Percentiles rank a stretch among this genome's conserved stretches.
Evolutionary conservation across 2,888 invertebrate species (phyloP).

Genomic region (Ichneumoninae sp.): DNA sequence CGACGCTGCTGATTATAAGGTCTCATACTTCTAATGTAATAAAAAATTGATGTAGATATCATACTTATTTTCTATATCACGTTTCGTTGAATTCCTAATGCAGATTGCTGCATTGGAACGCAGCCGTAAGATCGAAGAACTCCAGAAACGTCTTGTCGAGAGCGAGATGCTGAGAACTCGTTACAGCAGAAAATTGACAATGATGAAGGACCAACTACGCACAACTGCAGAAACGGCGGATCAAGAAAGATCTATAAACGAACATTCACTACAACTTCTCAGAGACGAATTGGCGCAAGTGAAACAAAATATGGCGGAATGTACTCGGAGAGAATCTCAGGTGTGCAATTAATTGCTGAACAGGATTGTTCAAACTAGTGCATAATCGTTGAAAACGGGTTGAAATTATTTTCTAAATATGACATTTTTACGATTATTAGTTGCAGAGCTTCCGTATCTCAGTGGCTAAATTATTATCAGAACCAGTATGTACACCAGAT

Average conservation of each 20-base stretch:
- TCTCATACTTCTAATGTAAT: slow-evolving; percentile 74
- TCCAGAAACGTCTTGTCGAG: slow-evolving; percentile 92
- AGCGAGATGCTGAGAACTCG: slow-evolving; percentile 91
- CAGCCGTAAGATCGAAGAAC: slow-evolving; percentile 93
- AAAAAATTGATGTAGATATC: not conserved
- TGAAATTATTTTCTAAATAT: not conserved
- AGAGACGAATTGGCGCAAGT: slow-evolving; percentile 91
- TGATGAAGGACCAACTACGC: slow-evolving; percentile 90
- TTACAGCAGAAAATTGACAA: slow-evolving; percentile 89
- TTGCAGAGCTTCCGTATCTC: slow-evolving; percentile 91
- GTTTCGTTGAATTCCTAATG: slow-evolving; percentile 10
- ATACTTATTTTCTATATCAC: not conserved
- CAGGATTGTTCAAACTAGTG: too few species aligned
- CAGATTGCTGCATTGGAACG: slow-evolving; percentile 93
- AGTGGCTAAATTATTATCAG: slow-evolving; percentile 90
- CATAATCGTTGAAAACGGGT: not conserved
- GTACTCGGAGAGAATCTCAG: slow-evolving; percentile 90
- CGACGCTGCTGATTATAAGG: slow-evolving; percentile 95
- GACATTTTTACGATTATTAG: slow-evolving; percentile 72
- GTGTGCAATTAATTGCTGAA: slow-evolving; percentile 71
- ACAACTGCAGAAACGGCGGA: slow-evolving; percentile 89
- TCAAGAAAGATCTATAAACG: slow-evolving; percentile 88
- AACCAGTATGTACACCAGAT: slow-evolving; percentile 90
- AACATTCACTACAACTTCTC: slow-evolving; percentile 89
- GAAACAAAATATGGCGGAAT: slow-evolving; percentile 90